Base-by-base conservation (phyloP, 2,113 vertebrate genomes). In the Mirounga angustirostris region DNA sequence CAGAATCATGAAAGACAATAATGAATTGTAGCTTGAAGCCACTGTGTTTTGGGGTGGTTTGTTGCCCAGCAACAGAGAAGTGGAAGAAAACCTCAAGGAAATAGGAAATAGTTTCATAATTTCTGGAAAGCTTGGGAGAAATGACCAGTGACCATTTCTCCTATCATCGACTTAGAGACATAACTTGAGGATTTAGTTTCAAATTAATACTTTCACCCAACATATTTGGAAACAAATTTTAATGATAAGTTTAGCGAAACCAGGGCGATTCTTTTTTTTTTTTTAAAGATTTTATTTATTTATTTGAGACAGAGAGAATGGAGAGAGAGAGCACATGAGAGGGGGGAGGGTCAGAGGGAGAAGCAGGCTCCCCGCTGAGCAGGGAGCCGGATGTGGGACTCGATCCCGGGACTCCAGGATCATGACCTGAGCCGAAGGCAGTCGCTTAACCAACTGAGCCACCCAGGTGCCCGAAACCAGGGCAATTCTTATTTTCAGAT, bases 71-170 rank as follows among this genome's bases (percentile, higher is more conserved):
- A 90, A 89, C 67, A 84, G 22, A 46, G 30, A 92, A 81, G n/a
- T 36, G 28, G n/a, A 1, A 26, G 9, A 26, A 91, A 56, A 7
- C 80, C 33, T 89, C 33, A 92, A 95, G 63, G 61, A 59, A 59
- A 84, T 43, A 95, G 63, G 61, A 59, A 54, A 84, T 43, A 54
- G 28, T 76, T 56, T 79, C 71, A 74, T 33, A 93, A 36, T 86
- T 96, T 95, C 69, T 71, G 67, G 59, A 91, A 87, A 78, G 12
- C 7, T 15, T 82, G 36, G 58, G 28, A 10, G 93, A 93, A 95
- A 87, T 22, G 90, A 16, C 28, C 50, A 13, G 67, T 61, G 61
- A n/a, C 88, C 36, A 92, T 54, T 94, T 88, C 30, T 89, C 4
- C 50, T 93, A 69, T 86, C 58, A 54, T 11, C 69, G 40, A 67